Evolutionary conservation across 2,113 vertebrate species (phyloP), one percentile per base, ranked within the genome.

Genomic region (Chauna torquata): DNA sequence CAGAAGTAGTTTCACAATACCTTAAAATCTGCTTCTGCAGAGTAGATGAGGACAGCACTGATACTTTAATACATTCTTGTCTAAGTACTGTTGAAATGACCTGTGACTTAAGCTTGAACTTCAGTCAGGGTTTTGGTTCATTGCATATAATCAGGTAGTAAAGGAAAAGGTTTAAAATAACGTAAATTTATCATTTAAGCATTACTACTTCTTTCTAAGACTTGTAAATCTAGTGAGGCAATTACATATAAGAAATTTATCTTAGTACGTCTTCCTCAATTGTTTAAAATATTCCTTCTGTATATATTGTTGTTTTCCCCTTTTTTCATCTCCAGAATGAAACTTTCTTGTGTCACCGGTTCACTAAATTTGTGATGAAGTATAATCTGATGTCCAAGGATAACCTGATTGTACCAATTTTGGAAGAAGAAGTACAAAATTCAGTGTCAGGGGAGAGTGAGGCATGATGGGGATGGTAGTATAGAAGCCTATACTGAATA

Each of bases 381-480:
- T 99, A 99, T 97, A 99, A 99, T 96, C 98, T 99, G 98, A 99
- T 99, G 99, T 99, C 99, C 83, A 99, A 99, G 98, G 99, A 99
- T 98, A 99, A 99, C 98, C 98, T 99, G 98, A 99, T 99, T 84
- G 99, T 99, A 83, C 99, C 99, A 72, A 99, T 99, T 97, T 98
- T 99, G 98, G 99, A 99, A 98, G 99, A 99, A 95, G 99, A 99
- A 95, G 99, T 99, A 86, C 99, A 99, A 98, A 99, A 99, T 97
- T 98, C 99, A 97, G 98, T 99, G 82, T 98, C 98, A n/a, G 99
- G 99, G 28, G 99, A 99, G 97, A 99, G 99, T 58, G 99, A 99
- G 97, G 99, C 99, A 96, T 99, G 97, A 99, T 96, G 85, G 38
- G 70, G 86, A 97, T 58, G 86, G 92, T 91, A 86, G 85, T 91